Percentiles rank a stretch among this genome's conserved stretches.
phyloP scores from a whole-genome alignment of 2,797 vertebrate genomes.

The Brachyalestes nurse region DNA sequence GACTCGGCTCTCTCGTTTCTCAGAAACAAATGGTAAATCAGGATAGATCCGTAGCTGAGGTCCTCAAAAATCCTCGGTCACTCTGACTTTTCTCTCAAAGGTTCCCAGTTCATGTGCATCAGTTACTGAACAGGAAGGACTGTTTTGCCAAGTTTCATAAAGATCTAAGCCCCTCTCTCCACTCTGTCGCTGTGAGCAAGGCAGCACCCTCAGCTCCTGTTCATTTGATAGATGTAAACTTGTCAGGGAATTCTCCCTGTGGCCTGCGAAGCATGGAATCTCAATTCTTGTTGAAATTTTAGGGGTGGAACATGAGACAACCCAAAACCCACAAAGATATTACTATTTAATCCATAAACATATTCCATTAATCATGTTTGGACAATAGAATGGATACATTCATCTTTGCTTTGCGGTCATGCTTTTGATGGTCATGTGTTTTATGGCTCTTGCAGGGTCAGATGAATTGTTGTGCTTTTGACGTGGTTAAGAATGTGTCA shows the following conservation, averaged over 20 bases:
- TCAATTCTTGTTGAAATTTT: not conserved
- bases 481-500: not conserved
- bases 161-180: not conserved
- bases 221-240: not conserved
- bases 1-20: not conserved
- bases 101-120: not conserved
- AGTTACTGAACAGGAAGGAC: not conserved
- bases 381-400: not conserved
- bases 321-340: not conserved
- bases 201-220: not conserved
- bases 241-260: not conserved
- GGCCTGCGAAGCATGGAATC: not conserved
- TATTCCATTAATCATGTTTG: not conserved
- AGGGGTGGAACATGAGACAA: not conserved
- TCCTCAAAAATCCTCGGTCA: not conserved
- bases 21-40: constrained; percentile 2
- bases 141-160: not conserved
- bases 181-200: not conserved
- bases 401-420: not conserved
- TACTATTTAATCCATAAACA: not conserved
- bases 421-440: not conserved
- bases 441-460: not conserved
- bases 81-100: not conserved
- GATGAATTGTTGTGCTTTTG: constrained; percentile 24
- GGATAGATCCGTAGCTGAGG: not conserved